phyloP scores from a whole-genome alignment of 2,888 invertebrate species.

The Blomia tropicalis region DNA sequence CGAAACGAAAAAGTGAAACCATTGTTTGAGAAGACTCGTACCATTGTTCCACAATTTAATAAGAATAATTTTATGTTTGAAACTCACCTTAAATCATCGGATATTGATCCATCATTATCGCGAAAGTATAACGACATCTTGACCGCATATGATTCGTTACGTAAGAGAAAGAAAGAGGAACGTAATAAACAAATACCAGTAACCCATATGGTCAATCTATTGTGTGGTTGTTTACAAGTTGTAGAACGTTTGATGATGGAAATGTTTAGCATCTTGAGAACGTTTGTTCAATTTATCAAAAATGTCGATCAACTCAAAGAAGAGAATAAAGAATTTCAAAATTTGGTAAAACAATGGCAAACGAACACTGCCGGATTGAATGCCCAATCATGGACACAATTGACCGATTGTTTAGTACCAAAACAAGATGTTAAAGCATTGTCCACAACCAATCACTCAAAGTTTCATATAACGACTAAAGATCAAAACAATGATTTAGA shows the following conservation, averaged over 20 bases:
- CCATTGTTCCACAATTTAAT: constrained; percentile 15
- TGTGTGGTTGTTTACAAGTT: constrained; percentile 44
- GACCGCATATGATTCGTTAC: constrained; percentile 38
- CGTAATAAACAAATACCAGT: constrained; percentile 40
- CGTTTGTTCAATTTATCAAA: neutral
- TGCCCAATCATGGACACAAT: neutral
- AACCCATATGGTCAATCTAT: constrained; percentile 43
- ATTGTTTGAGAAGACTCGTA: neutral
- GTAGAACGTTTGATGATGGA: constrained; percentile 41
- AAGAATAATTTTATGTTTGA: constrained; percentile 16
- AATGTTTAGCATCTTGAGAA: constrained; percentile 24
- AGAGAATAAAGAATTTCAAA: neutral
- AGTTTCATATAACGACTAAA: neutral
- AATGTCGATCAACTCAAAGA: neutral
- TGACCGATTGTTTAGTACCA: neutral
- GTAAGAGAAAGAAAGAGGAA: constrained; percentile 39
- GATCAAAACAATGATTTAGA: neutral
- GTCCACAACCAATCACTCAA: neutral
- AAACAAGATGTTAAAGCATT: neutral
- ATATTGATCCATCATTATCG: constrained; percentile 13
- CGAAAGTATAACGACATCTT: constrained; percentile 13
- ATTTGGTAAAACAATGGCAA: neutral
- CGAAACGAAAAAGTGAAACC: neutral
- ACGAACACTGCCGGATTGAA: neutral
- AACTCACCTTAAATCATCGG: constrained; percentile 17